Base-by-base conservation (phyloP, 30 jellyfish, hydroid and myxozoan species). In the Aurelia aurita region DNA sequence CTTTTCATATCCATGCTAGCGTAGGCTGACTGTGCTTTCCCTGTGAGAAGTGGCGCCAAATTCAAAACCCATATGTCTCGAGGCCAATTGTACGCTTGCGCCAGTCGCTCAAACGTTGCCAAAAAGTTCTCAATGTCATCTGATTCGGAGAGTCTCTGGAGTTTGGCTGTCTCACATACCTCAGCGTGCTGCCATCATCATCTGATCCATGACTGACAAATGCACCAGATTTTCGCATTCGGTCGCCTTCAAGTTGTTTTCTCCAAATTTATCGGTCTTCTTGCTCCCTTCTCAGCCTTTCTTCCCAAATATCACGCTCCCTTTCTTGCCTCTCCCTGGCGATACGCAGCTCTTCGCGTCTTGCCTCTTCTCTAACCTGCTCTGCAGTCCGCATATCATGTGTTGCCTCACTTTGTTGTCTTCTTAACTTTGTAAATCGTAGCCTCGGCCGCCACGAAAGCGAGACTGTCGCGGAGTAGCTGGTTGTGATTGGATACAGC, bases 41-140 rank as follows among this genome's bases (percentile, higher is more conserved):
- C n/a, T n/a, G n/a, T n/a, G n/a, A n/a, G 74, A 20, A 62, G 45
- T 62, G 74, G 74, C 44, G 45, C 35, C 74, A 62, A 21, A 62
- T 62, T 62, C 74, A 62, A 62, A 62, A 62, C 74, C 74, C 74
- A 62, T 26, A 62, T 62, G 44, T 9, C 74, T 62, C 49, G 45
- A 9, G 44, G 74, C 74, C 44, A 62, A 15, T 21, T 15, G 43
- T 58, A 58, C 8, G 74, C 74, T 62, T 62, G 74, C 29, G 74
- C 74, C 23, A 62, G 23, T 3, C 44, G 74, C 16, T 62, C 74
- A 62, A 58, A 58, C 23, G 69, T 58, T 15, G 69, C 23, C n/a
- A 58, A 62, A 62, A 62, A 62, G 44, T 62, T 45, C 16, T 22
- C 44, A 20, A 62, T 26, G 23, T 62, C 35, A 62, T 62, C 74